These are phyloP conservation scores for Xyrauchen texanus DNA, from an alignment of 2,113 vertebrate genomes.

Conservation along the genomic window DNA sequence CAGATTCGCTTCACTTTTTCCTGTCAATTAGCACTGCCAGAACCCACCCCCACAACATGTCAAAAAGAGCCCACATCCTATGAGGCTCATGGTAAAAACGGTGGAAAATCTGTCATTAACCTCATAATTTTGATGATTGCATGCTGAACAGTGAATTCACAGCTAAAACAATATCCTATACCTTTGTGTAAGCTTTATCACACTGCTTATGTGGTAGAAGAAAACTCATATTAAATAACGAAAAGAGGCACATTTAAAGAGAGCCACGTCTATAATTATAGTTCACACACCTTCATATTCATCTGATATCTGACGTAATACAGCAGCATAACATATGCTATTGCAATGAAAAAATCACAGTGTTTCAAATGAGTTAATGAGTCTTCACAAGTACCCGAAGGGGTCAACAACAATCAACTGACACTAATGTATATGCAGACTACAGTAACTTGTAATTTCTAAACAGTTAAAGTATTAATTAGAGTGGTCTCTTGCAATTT, in stretches of 20 bases:
- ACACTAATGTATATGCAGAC: neutral
- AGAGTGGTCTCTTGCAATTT: neutral
- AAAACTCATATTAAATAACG: constrained; percentile 7
- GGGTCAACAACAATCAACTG: neutral
- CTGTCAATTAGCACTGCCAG: constrained; percentile 31
- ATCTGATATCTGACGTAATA: neutral
- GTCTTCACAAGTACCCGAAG: neutral
- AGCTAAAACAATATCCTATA: neutral
- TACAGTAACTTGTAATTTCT: neutral
- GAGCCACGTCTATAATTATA: neutral
- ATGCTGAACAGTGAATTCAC: constrained; percentile 22
- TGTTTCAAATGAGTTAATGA: neutral
- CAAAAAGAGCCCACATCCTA: constrained; percentile 2
- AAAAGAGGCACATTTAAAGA: constrained; percentile 22
- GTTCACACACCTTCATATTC: neutral
- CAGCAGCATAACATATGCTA: neutral
- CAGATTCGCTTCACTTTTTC: constrained; percentile 11
- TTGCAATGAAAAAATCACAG: neutral
- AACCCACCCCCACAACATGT: constrained; percentile 23
- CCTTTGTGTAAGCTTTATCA: constrained; percentile 35
- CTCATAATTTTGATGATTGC: constrained; percentile 20
- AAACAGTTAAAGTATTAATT: neutral
- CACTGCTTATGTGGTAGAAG: constrained; percentile 7
- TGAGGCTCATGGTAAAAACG: constrained; percentile 1
- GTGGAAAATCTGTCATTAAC: constrained; percentile 35